Percentiles rank a stretch among this genome's conserved stretches.
Evolutionary conservation across 2,797 vertebrate genomes (phyloP).

Genomic region (Hydrophis major): DNA sequence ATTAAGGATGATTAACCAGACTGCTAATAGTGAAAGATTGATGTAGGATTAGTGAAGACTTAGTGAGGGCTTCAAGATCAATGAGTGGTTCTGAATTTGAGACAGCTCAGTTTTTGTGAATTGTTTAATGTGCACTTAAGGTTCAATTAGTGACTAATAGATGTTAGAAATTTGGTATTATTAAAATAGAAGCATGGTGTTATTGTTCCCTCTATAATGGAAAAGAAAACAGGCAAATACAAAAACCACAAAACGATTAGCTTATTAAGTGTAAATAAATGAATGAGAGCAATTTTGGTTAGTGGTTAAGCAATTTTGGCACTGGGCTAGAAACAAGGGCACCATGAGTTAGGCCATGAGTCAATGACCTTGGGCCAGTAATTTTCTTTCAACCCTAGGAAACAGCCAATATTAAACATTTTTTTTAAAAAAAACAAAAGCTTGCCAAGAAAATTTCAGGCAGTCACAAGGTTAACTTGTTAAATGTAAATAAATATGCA

Average conservation of each 20-base stretch:
- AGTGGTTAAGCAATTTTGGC: background rate
- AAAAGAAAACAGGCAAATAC: background rate
- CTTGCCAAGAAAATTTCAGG: background rate
- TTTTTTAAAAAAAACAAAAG: background rate
- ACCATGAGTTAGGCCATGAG: background rate
- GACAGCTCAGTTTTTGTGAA: background rate
- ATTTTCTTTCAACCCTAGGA: background rate
- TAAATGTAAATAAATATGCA: background rate
- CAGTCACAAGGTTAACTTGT: background rate
- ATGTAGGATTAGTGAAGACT: background rate
- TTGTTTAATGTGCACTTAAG: background rate
- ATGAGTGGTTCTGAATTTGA: background rate
- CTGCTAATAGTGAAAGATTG: background rate
- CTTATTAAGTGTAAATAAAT: background rate
- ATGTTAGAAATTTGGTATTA: background rate
- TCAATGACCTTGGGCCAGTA: background rate
- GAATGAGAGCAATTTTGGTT: background rate
- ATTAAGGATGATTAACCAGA: background rate
- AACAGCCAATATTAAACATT: background rate
- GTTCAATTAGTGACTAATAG: background rate
- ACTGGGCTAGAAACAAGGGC: background rate
- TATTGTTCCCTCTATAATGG: background rate
- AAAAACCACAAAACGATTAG: background rate
- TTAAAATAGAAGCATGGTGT: background rate
- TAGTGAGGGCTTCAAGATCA: background rate